A percentile compares a stretch with the other conserved stretches of the same genome.
These are phyloP conservation scores for Phrynocephalus vlangalii DNA, from an alignment of 2,797 vertebrate species.

Conservation along the genomic window DNA sequence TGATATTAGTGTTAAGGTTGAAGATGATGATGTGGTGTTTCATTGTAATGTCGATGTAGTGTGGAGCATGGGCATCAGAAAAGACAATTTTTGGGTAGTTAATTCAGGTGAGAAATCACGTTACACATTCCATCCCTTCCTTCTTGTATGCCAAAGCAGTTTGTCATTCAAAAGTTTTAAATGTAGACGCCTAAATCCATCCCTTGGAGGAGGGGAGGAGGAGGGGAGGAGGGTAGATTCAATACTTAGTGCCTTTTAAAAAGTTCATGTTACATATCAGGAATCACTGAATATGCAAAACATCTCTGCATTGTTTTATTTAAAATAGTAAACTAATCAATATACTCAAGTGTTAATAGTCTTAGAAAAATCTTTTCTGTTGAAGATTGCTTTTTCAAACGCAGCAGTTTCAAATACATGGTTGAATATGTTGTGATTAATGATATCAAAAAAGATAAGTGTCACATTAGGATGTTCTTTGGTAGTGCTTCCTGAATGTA, in stretches of 20 bases:
- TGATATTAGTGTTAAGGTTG: not conserved
- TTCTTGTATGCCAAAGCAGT: not conserved
- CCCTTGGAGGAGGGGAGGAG: not conserved
- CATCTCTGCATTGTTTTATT: not conserved
- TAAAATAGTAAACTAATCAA: not conserved
- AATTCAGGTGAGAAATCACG: not conserved
- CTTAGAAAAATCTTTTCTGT: not conserved
- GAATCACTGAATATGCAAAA: not conserved
- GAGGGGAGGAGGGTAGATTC: too few species aligned
- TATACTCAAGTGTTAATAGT: not conserved
- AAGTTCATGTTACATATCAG: not conserved
- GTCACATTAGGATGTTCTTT: not conserved
- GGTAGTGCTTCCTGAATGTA: not conserved
- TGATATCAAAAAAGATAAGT: not conserved
- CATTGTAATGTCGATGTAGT: not conserved
- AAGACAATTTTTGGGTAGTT: not conserved
- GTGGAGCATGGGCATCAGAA: not conserved
- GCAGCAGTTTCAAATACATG: not conserved
- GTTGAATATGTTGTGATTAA: not conserved
- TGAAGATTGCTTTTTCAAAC: not conserved
- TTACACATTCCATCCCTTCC: not conserved
- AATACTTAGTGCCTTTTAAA: too few species aligned
- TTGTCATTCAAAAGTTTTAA: not conserved
- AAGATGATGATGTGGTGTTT: not conserved
- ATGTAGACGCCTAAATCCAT: not conserved